Conservation (phyloP, 2,797 vertebrate species). For the Melanitta fusca region DNA sequence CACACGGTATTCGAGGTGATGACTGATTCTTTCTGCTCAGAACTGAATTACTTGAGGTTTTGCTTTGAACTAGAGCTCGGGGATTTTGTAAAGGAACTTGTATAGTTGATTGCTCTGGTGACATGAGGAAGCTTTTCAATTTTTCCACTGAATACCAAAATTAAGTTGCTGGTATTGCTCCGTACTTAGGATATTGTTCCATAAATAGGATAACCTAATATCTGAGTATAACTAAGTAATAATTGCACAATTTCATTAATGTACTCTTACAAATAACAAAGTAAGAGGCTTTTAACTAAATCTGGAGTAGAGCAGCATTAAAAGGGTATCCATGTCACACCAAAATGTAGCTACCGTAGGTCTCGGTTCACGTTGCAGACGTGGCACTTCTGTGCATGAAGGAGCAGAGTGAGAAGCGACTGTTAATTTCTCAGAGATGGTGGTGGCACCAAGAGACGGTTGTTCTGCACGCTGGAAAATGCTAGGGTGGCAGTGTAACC, state of each 20-base stretch:
- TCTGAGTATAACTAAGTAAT: no score
- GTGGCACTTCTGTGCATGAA: accelerated
- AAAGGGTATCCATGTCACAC: background rate
- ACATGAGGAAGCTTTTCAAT: background rate
- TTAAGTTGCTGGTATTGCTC: background rate
- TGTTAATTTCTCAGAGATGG: accelerated
- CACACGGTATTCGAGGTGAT: background rate
- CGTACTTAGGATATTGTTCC: no score
- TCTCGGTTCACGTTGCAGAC: accelerated
- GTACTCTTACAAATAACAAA: background rate
- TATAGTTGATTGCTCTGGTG: background rate
- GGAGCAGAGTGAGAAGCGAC: background rate
- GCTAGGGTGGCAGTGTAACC: accelerated
- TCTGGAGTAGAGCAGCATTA: background rate
- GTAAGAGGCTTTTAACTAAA: background rate
- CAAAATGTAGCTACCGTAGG: no score
- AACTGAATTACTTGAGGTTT: background rate
- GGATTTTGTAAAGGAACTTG: background rate
- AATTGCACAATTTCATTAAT: background rate
- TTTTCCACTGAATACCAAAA: background rate
- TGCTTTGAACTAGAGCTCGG: background rate
- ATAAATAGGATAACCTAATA: no score
- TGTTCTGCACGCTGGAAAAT: background rate
- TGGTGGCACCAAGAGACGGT: background rate
- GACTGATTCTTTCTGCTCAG: background rate